A percentile compares a stretch with the other conserved stretches of the same genome.
Evolutionary conservation across 2,113 vertebrate genomes (phyloP).

Genomic region (Percina caprodes): DNA sequence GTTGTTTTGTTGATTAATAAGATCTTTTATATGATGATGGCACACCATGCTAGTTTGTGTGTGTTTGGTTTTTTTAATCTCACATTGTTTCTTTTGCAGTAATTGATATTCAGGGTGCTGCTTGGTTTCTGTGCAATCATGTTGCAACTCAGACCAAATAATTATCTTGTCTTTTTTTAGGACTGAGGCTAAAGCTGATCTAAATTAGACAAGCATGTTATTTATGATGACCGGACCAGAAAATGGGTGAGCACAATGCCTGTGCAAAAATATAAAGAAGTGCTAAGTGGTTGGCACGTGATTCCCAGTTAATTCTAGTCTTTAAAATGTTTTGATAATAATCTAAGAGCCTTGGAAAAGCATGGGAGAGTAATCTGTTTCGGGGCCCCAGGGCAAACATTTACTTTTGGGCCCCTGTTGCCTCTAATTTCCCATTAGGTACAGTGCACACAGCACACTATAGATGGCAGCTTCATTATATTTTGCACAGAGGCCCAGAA

Average conservation of each 20-base stretch:
- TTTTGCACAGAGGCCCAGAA: slow-evolving; percentile 6
- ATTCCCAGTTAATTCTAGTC: not conserved
- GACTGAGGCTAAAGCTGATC: not conserved
- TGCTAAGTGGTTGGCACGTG: slow-evolving; percentile 5
- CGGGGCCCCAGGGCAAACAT: not conserved
- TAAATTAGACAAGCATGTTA: slow-evolving; percentile 18
- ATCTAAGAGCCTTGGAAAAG: slow-evolving; percentile 21
- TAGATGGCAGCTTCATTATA: not conserved
- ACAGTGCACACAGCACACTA: not conserved
- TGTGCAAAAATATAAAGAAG: slow-evolving; percentile 9
- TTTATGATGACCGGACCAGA: slow-evolving; percentile 17
- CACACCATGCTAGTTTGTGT: slow-evolving; percentile 9
- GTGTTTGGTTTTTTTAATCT: slow-evolving; percentile 8
- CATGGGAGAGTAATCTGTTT: slow-evolving; percentile 3
- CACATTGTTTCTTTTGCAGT: slow-evolving; percentile 6
- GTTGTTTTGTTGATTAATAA: slow-evolving; percentile 62
- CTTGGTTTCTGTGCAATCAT: slow-evolving; percentile 37
- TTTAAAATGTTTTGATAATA: not conserved
- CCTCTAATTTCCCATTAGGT: not conserved
- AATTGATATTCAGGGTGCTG: slow-evolving; percentile 46
- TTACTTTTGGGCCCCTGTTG: not conserved
- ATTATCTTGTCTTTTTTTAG: slow-evolving; percentile 16
- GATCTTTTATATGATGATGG: slow-evolving; percentile 39
- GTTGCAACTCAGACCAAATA: slow-evolving; percentile 28
- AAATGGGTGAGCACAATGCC: slow-evolving; percentile 16